Base-by-base conservation (phyloP, 2,888 invertebrate species). In the Onchidella celtica region DNA sequence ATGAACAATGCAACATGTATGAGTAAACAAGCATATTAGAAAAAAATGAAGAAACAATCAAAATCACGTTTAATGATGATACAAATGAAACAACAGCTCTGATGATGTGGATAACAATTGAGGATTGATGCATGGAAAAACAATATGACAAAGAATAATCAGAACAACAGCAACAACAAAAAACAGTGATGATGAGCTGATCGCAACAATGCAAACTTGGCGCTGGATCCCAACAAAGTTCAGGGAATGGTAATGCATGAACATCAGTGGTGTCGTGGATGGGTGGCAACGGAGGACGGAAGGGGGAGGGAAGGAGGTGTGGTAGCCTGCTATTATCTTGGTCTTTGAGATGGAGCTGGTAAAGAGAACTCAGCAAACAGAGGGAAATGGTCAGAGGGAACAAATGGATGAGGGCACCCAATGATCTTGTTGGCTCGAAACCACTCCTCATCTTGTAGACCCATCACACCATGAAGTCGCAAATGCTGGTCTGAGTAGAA, bases 371-470 rank as follows among this genome's bases (percentile, higher is more conserved):
- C 92, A 24, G 92, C 92, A 77, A 93, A 88, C 59, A 93, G 88
- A 40, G 93, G 90, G 86, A 93, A 90, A 87, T 93, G 93, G 86
- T 93, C 93, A 92, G 98, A 98, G 90, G 98, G 98, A 94, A 99
- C 96, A 94, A 98, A 98, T 80, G 98, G 98, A 94, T 99, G 98
- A 21, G 99, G 99, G 94, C 98, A 99, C 86, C 99, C 99, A 84
- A 98, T 96, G 84, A 99, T 97, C 94, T 99, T 99, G 94, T 99
- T 97, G 90, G 98, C 97, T 89, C 96, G 86, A 77, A 94, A 92
- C 91, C 94, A 93, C 85, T 97, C 97, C 89, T 96, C 95, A 85
- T 98, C 98, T 81, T 99, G 95, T 0, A 99, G 98, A 0, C 99
- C 99, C 78, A 99, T 95, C 79, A 99, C 95, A 81, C 99, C 99